Percentiles rank a stretch among this genome's conserved stretches.
Evolutionary conservation across 92 coral and sea anemone genomes (phyloP).

Genomic region (Porites evermanni): DNA sequence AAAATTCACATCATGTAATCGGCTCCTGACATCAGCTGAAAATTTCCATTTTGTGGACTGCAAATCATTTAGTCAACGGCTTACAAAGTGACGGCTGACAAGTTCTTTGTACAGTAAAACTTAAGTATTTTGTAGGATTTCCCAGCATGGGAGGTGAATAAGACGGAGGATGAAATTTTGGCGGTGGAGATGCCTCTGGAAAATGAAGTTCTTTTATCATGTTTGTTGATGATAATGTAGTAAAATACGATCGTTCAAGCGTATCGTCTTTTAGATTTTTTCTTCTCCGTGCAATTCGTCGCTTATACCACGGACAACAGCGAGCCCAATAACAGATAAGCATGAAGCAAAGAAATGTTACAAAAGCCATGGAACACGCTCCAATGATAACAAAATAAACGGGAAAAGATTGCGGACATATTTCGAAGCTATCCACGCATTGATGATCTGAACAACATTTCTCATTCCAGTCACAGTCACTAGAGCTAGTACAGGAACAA

Average conservation of each 20-base stretch:
- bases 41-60: slow-evolving; percentile 1
- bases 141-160: slow-evolving; percentile 30
- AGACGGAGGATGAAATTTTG: not conserved
- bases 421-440: slow-evolving; percentile 26
- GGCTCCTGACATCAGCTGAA: not conserved
- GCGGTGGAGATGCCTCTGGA: slow-evolving; percentile 25
- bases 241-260: slow-evolving; percentile 30
- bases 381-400: slow-evolving; percentile 7
- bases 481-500: slow-evolving; percentile 40
- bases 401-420: slow-evolving; percentile 27
- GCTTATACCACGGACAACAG: slow-evolving; percentile 40
- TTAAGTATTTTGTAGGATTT: slow-evolving; percentile 47
- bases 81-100: slow-evolving; percentile 18
- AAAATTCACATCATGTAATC: not conserved
- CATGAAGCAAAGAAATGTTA: slow-evolving; percentile 29
- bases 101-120: slow-evolving; percentile 41
- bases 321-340: slow-evolving; percentile 30
- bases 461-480: slow-evolving; percentile 47
- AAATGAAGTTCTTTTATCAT: slow-evolving; percentile 40
- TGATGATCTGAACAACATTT: slow-evolving; percentile 36
- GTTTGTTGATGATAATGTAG: slow-evolving; percentile 35
- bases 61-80: not conserved
- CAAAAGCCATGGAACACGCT: slow-evolving; percentile 9
- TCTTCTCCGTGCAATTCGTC: slow-evolving; percentile 49
- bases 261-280: slow-evolving; percentile 15